Evolutionary conservation across 64 coral and sea anemone genomes (phyloP).

Genomic region (Exaiptasia diaphana): DNA sequence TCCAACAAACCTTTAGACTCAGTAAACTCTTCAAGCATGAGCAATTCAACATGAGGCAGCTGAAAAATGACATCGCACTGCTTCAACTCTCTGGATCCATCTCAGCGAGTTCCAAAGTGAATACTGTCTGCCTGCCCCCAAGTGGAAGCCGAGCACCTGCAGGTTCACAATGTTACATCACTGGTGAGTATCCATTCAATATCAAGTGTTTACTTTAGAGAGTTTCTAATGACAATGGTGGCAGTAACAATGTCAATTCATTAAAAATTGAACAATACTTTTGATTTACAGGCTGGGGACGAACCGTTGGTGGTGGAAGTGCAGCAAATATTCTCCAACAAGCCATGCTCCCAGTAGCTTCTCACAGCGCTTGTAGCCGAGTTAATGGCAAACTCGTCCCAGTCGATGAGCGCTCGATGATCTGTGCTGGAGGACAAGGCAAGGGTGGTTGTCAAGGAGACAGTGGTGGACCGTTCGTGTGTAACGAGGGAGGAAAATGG

Average conservation of each 20-base stretch:
- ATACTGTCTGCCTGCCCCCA: slow-evolving; percentile 55
- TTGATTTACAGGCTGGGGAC: slow-evolving; percentile 25
- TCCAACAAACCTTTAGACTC: slow-evolving; percentile 43
- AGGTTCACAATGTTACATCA: slow-evolving; percentile 38
- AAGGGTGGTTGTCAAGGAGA: slow-evolving; percentile 46
- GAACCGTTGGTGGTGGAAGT: slow-evolving; percentile 44
- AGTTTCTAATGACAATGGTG: background rate
- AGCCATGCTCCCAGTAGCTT: slow-evolving; percentile 45
- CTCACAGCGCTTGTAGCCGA: background rate
- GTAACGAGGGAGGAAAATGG: slow-evolving; percentile 42
- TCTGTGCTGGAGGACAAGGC: slow-evolving; percentile 45
- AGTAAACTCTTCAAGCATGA: slow-evolving; percentile 55
- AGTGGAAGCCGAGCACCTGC: background rate
- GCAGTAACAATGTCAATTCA: background rate
- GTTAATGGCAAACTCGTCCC: background rate
- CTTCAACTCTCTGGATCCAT: slow-evolving; percentile 18
- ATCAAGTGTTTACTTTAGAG: background rate
- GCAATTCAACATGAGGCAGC: slow-evolving; percentile 38
- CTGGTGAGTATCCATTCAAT: slow-evolving; percentile 3
- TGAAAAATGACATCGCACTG: slow-evolving; percentile 39
- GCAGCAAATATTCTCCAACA: slow-evolving; percentile 41
- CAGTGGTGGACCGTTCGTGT: slow-evolving; percentile 66
- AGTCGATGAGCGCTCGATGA: slow-evolving; percentile 9
- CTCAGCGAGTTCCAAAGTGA: slow-evolving; percentile 26
- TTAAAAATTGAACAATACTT: background rate